These are phyloP conservation scores for Dicroscelio sp. DNA, from an alignment of 2,888 invertebrate genomes.

Conservation along the genomic window DNA sequence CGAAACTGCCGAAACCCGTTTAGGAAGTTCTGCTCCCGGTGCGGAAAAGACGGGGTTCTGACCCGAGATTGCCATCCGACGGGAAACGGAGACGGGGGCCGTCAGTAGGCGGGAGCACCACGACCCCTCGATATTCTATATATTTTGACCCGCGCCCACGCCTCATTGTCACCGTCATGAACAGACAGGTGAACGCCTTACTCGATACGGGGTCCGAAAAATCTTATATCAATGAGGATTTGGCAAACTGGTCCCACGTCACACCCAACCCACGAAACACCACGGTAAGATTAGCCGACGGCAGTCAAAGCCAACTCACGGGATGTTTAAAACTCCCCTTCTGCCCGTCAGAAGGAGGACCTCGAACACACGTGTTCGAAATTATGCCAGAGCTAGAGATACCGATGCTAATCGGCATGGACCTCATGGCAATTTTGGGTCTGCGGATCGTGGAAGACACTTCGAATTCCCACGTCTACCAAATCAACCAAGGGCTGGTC, in stretches of 20 bases:
- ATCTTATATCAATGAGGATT: too few relatives aligned
- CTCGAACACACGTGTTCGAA: neutral
- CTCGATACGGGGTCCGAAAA: too few relatives aligned
- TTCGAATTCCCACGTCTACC: too few relatives aligned
- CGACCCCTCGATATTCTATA: neutral
- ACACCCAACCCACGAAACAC: too few relatives aligned
- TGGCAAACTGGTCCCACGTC: too few relatives aligned
- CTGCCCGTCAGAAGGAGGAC: neutral
- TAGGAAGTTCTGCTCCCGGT: neutral
- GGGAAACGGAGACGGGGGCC: neutral
- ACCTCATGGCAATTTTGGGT: neutral
- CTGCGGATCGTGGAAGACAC: neutral
- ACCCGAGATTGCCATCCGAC: slow-evolving; percentile 14
- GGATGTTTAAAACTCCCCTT: neutral
- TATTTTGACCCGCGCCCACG: neutral
- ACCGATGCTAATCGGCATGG: neutral
- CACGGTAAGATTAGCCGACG: too few relatives aligned
- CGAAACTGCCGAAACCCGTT: neutral
- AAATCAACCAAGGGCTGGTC: too few relatives aligned
- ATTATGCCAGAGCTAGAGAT: neutral
- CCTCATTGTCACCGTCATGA: neutral
- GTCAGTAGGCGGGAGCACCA: too few relatives aligned
- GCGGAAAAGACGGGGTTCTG: slow-evolving; percentile 8
- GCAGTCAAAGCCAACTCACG: too few relatives aligned
- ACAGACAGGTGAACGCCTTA: neutral